phyloP scores from a whole-genome alignment of 2,113 vertebrate species.

The Gymnorhina tibicen region DNA sequence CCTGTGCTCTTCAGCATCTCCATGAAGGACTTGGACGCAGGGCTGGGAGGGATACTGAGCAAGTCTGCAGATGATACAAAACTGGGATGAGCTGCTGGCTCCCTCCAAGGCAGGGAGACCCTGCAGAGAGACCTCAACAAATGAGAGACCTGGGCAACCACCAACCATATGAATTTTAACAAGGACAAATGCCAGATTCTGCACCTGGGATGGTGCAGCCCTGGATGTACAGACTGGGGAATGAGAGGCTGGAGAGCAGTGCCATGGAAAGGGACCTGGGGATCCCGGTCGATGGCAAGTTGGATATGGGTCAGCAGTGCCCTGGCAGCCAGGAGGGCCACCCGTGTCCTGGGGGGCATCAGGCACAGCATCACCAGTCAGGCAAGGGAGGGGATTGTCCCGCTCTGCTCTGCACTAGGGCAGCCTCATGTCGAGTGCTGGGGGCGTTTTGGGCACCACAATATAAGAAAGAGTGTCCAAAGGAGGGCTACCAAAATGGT shows the following conservation, averaged over 20 bases:
- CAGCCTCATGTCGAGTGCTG: fast-evolving
- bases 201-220: neutral
- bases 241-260: neutral
- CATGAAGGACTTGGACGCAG: neutral
- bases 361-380: fast-evolving
- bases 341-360: fast-evolving
- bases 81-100: neutral
- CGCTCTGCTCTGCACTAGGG: neutral
- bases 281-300: neutral
- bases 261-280: neutral
- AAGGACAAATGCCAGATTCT: neutral
- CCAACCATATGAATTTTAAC: neutral
- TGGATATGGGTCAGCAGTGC: neutral
- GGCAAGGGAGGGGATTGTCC: neutral
- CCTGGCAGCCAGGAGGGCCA: neutral
- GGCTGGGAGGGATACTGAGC: neutral
- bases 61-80: neutral
- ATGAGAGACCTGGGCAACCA: neutral
- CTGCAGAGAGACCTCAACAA: neutral
- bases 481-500: neutral
- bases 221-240: neutral
- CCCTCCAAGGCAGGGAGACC: neutral
- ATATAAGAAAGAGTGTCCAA: neutral
- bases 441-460: neutral
- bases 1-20: neutral